These are phyloP conservation scores for Andrena trimmerana DNA, from an alignment of 2,888 invertebrate genomes.

Conservation along the genomic window DNA sequence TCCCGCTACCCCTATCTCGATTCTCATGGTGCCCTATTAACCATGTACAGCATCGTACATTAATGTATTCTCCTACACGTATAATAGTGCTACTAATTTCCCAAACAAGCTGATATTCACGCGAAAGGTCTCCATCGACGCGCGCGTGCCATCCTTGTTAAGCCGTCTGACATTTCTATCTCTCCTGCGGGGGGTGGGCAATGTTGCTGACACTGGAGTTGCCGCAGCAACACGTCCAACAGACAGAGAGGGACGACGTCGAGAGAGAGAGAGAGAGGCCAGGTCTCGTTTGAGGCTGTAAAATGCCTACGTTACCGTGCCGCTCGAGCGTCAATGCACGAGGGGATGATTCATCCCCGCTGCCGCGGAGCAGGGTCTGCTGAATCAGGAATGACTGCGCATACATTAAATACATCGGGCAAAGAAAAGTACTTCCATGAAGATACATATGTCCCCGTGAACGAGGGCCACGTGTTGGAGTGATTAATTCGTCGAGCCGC, in stretches of 20 bases:
- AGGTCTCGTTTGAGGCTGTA: conserved; percentile 63
- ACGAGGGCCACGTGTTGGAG: conserved; percentile 11
- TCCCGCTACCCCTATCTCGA: conserved; percentile 3
- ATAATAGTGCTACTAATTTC: background rate
- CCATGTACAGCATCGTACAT: background rate
- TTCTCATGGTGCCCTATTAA: background rate
- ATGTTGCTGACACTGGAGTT: conserved; percentile 67
- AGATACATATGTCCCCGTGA: conserved; percentile 23
- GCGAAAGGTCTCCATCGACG: conserved; percentile 1
- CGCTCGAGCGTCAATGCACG: conserved; percentile 55
- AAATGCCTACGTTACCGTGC: conserved; percentile 61
- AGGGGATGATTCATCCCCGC: conserved; percentile 61
- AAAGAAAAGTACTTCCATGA: conserved; percentile 38
- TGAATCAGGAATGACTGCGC: conserved; percentile 58
- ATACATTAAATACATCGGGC: conserved; percentile 49
- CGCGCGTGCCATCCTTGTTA: conserved; percentile 42
- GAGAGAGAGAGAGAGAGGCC: conserved; percentile 17
- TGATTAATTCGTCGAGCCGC: conserved; percentile 36
- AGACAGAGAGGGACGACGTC: conserved; percentile 1
- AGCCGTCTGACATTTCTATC: conserved; percentile 52
- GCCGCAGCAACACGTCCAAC: conserved; percentile 62
- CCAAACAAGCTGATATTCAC: background rate
- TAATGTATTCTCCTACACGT: background rate
- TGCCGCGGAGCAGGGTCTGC: conserved; percentile 38
- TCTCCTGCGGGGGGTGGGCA: conserved; percentile 46